Conservation (phyloP, 2,113 vertebrate genomes). For the Struthio camelus region DNA sequence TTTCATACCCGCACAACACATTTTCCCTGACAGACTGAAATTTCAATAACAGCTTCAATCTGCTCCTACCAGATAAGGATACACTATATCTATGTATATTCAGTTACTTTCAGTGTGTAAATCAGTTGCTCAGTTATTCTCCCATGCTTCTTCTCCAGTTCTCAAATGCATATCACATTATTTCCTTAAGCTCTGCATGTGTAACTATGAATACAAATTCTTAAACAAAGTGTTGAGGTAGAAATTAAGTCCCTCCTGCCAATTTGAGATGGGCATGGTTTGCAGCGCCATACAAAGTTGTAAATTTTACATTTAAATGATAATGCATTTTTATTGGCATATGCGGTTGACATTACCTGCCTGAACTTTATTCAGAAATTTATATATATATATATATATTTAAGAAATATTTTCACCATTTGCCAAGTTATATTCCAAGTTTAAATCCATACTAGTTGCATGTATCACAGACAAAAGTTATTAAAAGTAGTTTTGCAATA, state of each 20-base stretch:
- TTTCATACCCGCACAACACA: background rate
- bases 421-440: background rate
- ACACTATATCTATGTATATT: background rate
- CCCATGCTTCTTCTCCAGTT: background rate
- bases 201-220: background rate
- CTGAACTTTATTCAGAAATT: background rate
- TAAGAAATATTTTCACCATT: background rate
- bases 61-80: slow-evolving; percentile 22
- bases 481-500: background rate
- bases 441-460: background rate
- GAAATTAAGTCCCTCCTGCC: no score
- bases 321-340: background rate
- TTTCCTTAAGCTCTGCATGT: background rate
- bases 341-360: background rate
- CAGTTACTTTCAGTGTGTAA: background rate
- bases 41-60: background rate
- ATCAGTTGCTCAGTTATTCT: background rate
- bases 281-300: background rate
- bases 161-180: background rate
- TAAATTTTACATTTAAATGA: background rate
- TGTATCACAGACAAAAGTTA: background rate
- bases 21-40: background rate
- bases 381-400: background rate
- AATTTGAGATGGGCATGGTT: background rate
- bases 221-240: background rate